A percentile compares a stretch with the other conserved stretches of the same genome.
Conservation (phyloP, 1,140 invertebrate genomes). For the Ptiloglossa arizonensis region DNA sequence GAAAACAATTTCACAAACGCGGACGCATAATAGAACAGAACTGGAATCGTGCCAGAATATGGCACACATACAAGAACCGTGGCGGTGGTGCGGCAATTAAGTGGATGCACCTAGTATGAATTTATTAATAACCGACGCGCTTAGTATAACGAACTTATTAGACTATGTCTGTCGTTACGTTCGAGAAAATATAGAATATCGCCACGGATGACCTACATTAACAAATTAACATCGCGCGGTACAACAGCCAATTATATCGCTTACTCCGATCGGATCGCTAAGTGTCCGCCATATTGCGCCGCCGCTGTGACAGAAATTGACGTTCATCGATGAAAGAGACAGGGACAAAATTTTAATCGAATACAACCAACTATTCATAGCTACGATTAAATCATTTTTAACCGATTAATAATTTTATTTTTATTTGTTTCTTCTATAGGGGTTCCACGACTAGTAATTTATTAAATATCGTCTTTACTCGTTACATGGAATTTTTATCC, state of each 20-base stretch:
- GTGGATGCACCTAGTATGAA: conserved; percentile 10
- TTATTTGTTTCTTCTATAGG: too few species aligned
- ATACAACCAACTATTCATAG: too few species aligned
- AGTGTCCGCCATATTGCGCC: too few species aligned
- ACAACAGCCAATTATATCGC: background rate
- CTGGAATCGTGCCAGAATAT: background rate
- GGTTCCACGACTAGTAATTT: too few species aligned
- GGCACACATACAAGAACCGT: background rate
- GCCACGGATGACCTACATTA: conserved; percentile 35
- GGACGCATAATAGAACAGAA: background rate
- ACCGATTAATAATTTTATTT: too few species aligned
- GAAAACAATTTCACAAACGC: background rate
- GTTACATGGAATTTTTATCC: too few species aligned
- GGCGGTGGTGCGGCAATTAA: conserved; percentile 16
- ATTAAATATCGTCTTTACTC: too few species aligned
- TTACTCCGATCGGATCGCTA: too few species aligned
- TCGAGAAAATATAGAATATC: background rate
- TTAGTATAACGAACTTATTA: conserved; percentile 29
- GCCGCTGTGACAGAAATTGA: too few species aligned
- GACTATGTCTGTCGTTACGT: background rate
- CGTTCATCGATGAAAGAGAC: background rate
- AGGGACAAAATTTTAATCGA: too few species aligned
- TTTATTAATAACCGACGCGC: conserved; percentile 34
- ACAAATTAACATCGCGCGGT: background rate
- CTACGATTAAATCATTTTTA: too few species aligned